Evolutionary conservation across 2,797 vertebrate genomes (phyloP), one percentile per base, ranked within the genome.

Genomic region (Brachymystax lenok): DNA sequence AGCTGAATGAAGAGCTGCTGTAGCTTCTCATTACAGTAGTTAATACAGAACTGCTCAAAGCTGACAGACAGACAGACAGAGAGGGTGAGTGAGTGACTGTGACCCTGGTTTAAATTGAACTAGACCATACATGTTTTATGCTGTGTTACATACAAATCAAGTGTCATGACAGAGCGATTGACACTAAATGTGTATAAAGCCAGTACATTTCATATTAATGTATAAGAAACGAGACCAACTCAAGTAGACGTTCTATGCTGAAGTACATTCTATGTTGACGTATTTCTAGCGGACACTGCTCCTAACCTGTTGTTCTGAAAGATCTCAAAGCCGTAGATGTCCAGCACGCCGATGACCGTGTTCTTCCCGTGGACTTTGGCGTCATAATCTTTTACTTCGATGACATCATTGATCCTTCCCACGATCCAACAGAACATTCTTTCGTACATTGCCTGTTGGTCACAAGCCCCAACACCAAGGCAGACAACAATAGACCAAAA

Each of bases 351-450:
- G 10, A 99, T 99, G 74, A 99, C 98, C 0, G 98, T 99, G 92
- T 99, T 98, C 87, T 99, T 99, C 68, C 98, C 97, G 0, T 98
- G 98, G 69, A 98, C 70, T 1, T 89, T 93, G 75, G 94, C 97
- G 0, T 98, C 94, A 1, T 97, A 97, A 92, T 96, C 95, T 86
- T 95, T 98, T 87, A 99, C 97, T 77, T 98, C 97, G 1, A 99
- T 99, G 19, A 98, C 87, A 50, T 96, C 95, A 46, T 99, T 99
- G 86, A 99, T 99, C 66, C 96, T 94, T 2, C 94, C 95, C 76
- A 99, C 98, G 0, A 99, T 99, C 98, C 98, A 99, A 86, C 97
- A 98, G 81, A 99, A 99, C 79, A 99, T 95, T 0, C 97, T 96
- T 79, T 99, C 98, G 0, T 99, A 99, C 88, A 98, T 99, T 2